Conservation (phyloP, 1,140 invertebrate genomes). For the Agrypnia vestita region DNA sequence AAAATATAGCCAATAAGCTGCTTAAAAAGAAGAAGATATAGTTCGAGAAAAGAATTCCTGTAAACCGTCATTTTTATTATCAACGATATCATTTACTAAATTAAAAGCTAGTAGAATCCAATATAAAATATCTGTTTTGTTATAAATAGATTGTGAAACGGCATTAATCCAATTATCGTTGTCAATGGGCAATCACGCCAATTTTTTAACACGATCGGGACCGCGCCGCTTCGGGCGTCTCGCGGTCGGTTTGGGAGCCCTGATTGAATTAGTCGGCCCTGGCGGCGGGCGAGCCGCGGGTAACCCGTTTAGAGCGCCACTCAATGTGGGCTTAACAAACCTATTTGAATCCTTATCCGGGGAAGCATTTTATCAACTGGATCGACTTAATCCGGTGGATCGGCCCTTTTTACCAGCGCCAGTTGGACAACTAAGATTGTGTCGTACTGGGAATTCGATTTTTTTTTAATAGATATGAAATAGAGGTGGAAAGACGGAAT, state of each 20-base stretch:
- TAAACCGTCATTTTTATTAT: too few relatives aligned
- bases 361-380: conserved; percentile 20
- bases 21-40: too few relatives aligned
- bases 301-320: conserved; percentile 22
- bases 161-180: background rate
- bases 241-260: background rate
- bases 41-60: too few relatives aligned
- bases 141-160: too few relatives aligned
- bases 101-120: too few relatives aligned
- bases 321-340: conserved; percentile 44
- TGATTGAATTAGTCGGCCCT: conserved; percentile 27
- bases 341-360: conserved; percentile 37
- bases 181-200: conserved; percentile 7
- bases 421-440: background rate
- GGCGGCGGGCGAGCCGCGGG: background rate
- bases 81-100: too few relatives aligned
- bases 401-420: background rate
- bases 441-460: too few relatives aligned
- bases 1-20: too few relatives aligned
- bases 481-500: too few relatives aligned
- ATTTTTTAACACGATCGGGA: background rate
- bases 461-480: too few relatives aligned
- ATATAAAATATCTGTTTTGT: too few relatives aligned
- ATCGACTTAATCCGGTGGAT: conserved; percentile 11
- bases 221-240: background rate